These are phyloP conservation scores for Holacanthus passer DNA, from an alignment of 2,113 vertebrate genomes.

Conservation along the genomic window DNA sequence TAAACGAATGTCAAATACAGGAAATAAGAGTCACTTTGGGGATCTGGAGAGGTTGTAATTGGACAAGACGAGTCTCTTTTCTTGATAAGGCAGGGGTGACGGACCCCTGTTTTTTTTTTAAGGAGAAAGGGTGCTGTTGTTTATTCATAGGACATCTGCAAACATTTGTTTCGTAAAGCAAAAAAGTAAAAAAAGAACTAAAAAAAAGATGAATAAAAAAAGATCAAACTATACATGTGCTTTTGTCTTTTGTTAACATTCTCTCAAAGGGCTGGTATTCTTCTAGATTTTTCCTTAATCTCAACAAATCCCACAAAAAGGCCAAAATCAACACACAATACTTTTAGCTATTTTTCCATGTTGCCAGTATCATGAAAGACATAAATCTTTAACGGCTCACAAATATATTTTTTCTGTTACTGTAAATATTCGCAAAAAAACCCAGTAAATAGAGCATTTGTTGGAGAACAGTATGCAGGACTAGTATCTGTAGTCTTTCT, in stretches of 20 bases:
- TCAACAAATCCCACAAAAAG: constrained; percentile 12
- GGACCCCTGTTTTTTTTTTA: constrained; percentile 49
- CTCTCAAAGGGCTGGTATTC: background rate
- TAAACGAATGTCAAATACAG: constrained; percentile 81
- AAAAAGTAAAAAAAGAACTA: constrained; percentile 79
- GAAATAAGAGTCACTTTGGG: constrained; percentile 75
- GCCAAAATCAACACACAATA: background rate
- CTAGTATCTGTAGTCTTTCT: background rate
- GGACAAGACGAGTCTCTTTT: constrained; percentile 78
- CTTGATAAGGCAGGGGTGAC: constrained; percentile 57
- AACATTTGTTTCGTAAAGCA: constrained; percentile 87
- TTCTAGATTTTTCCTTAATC: background rate
- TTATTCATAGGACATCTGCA: constrained; percentile 87
- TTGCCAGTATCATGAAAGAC: background rate
- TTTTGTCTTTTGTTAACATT: constrained; percentile 45
- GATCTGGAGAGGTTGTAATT: constrained; percentile 76
- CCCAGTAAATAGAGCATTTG: background rate
- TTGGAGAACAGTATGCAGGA: background rate
- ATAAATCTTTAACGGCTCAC: background rate
- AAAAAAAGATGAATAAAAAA: constrained; percentile 80
- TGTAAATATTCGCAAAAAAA: no score
- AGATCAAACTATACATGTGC: constrained; percentile 69
- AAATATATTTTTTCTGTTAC: no score
- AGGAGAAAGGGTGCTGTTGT: constrained; percentile 80
- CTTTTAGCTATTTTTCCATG: background rate